These are phyloP conservation scores for Montifringilla adamsi DNA, from an alignment of 2,113 vertebrate species.

Conservation along the genomic window DNA sequence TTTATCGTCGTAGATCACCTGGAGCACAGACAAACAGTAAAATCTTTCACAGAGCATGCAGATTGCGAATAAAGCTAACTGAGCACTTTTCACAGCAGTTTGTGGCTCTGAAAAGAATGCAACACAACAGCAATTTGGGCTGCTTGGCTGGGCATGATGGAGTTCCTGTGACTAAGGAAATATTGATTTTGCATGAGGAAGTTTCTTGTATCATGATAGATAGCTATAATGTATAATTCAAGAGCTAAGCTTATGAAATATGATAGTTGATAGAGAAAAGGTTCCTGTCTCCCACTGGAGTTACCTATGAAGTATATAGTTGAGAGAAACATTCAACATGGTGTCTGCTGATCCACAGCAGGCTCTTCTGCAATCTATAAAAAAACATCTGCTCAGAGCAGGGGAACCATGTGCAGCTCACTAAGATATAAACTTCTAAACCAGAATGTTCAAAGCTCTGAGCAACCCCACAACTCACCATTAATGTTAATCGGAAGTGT, in stretches of 20 bases:
- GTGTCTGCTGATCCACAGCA: slow-evolving; percentile 2
- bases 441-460: slow-evolving; percentile 35
- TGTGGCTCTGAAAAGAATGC: not conserved
- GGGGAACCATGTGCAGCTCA: not conserved
- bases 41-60: not conserved
- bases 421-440: not conserved
- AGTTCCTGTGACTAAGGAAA: not conserved
- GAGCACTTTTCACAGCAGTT: not conserved
- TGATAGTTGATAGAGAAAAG: not conserved
- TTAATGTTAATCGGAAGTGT: slow-evolving; percentile 35
- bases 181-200: not conserved
- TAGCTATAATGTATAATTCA: not conserved
- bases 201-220: not conserved
- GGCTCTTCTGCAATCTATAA: not conserved
- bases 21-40: not conserved
- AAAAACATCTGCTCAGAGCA: not conserved
- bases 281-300: not conserved
- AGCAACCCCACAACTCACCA: not conserved
- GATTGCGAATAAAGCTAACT: not conserved
- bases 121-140: not conserved
- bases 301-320: not conserved
- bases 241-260: not conserved
- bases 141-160: not conserved
- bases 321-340: not conserved
- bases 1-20: not conserved